Evolutionary conservation across 1,140 invertebrate species (phyloP).

Genomic region (Lineus longissimus): DNA sequence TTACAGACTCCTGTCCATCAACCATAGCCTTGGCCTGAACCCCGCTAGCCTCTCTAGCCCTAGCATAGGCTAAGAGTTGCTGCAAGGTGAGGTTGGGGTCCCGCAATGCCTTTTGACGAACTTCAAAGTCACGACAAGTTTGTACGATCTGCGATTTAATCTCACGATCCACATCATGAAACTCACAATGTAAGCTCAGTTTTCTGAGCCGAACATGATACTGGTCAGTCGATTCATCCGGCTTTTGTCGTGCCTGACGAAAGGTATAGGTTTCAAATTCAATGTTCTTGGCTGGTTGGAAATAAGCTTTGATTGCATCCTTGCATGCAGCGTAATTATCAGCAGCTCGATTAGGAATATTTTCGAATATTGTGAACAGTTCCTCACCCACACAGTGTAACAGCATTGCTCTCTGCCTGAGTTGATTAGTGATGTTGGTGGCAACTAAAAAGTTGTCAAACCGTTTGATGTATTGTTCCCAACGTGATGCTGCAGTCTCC

Average conservation of each 20-base stretch:
- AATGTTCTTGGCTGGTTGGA: not conserved
- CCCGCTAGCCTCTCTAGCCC: not conserved
- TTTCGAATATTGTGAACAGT: not conserved
- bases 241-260: not conserved
- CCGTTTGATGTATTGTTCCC: slow-evolving; percentile 6
- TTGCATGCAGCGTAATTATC: not conserved
- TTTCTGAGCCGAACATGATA: not conserved
- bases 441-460: not conserved
- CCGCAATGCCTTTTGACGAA: not conserved
- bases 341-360: not conserved
- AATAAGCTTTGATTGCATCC: not conserved
- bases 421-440: not conserved
- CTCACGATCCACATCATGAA: not conserved
- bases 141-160: not conserved
- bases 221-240: not conserved
- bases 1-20: not conserved
- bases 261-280: not conserved
- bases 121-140: not conserved
- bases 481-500: not conserved
- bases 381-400: not conserved
- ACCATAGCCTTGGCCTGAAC: not conserved
- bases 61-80: not conserved
- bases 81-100: not conserved
- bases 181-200: not conserved
- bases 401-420: not conserved